Evolutionary conservation across 2,113 vertebrate genomes (phyloP), one percentile per base, ranked within the genome.

Genomic region (Catharus minimus): DNA sequence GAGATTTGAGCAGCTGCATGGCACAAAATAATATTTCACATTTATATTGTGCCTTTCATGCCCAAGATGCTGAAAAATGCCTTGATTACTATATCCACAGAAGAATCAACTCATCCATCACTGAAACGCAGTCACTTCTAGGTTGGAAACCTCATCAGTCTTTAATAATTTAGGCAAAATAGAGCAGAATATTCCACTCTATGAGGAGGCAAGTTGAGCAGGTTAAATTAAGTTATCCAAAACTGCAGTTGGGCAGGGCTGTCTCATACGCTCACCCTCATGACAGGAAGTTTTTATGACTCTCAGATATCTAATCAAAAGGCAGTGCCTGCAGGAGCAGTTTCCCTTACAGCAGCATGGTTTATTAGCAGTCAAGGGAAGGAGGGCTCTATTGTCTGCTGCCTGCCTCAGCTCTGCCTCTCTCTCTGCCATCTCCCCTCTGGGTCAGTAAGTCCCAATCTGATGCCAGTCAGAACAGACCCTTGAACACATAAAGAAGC

Each of bases 21-120:
- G 71, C 92, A 93, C 62, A 85, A 95, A 95, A 90, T 76, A 93
- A 89, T 89, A 93, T 94, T 92, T 95, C 87, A 95, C 60, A 62
- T 93, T 94, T 94, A 91, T 89, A 90, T 76, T 87, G 64, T 49
- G 78, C 72, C 91, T 96, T 95, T 93, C 89, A 80, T 60, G 64
- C 13, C 0, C 3, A 95, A 91, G 82, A 94, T 55, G 39, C 56
- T 93, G 76, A 74, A 89, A 94, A 95, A 77, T 82, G 58, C 64
- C 44, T 85, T 92, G 82, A 94, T 92, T 89, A 82, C 60, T 92
- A 80, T 77, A 93, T 85, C 84, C 72, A 82, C 60, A 61, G 47
- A 80, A 93, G 78, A 96, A 94, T 87, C 86, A 89, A 84, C 44
- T 92, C 95, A 89, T 89, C 89, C 72, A 85, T 93, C 92, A 93